Evolutionary conservation across 2,797 vertebrate genomes (phyloP).

Genomic region (Pangasius krempfi): DNA sequence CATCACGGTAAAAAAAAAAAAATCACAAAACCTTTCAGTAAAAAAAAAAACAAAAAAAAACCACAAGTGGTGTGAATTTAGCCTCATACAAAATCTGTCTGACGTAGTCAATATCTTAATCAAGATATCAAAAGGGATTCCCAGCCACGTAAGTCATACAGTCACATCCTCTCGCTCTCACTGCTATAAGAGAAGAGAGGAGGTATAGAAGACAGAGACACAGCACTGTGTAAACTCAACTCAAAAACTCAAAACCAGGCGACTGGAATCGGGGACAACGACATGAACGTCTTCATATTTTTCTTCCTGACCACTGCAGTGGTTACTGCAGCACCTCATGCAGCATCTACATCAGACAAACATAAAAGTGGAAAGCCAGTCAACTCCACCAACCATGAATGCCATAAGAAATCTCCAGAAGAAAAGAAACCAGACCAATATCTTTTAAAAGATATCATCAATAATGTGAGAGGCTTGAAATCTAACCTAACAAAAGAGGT

Average conservation of each 20-base stretch:
- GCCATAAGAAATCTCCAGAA: background rate
- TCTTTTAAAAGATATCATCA: background rate
- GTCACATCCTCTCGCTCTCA: conserved; percentile 29
- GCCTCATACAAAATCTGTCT: background rate
- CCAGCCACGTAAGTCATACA: background rate
- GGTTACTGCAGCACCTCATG: background rate
- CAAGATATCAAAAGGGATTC: conserved; percentile 17
- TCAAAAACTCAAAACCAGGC: background rate
- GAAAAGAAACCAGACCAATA: fast-evolving
- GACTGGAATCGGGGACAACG: background rate
- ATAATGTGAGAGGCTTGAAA: background rate
- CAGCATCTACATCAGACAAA: fast-evolving
- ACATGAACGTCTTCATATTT: conserved; percentile 30
- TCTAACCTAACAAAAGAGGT: background rate
- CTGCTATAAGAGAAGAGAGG: background rate
- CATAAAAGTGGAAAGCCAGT: background rate
- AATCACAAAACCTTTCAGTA: background rate
- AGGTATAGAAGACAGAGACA: background rate
- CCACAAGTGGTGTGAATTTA: background rate
- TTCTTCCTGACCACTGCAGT: conserved; percentile 5
- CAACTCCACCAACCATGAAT: background rate
- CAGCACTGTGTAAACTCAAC: background rate
- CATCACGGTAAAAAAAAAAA: background rate
- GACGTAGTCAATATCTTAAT: background rate
- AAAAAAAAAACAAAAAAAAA: background rate